A percentile compares a stretch with the other conserved stretches of the same genome.
Evolutionary conservation across 2,797 vertebrate species (phyloP).

Genomic region (Lates japonicus): DNA sequence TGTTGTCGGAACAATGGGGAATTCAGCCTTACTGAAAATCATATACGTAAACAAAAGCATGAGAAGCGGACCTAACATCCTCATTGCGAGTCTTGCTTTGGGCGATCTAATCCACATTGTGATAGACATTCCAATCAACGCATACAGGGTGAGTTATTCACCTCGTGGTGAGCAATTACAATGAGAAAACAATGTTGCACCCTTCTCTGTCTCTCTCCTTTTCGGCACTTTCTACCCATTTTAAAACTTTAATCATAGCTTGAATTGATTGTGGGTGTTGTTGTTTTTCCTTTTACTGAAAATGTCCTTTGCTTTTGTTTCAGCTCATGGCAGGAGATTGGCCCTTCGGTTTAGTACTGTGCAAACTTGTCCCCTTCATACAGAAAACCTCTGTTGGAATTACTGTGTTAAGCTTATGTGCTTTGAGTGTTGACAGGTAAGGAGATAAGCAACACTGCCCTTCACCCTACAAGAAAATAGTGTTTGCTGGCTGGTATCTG

Average conservation of each 20-base stretch:
- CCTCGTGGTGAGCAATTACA: constrained; percentile 33
- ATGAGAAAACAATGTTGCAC: constrained; percentile 29
- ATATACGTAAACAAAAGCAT: constrained; percentile 95
- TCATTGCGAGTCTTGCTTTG: constrained; percentile 93
- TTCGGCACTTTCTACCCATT: constrained; percentile 33
- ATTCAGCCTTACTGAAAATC: constrained; percentile 90
- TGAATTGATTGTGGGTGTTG: constrained; percentile 41
- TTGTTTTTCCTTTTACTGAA: constrained; percentile 22
- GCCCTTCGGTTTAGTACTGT: constrained; percentile 93
- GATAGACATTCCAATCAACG: constrained; percentile 93
- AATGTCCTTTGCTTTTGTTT: constrained; percentile 56
- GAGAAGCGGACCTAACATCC: constrained; percentile 93
- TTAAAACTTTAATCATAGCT: constrained; percentile 45
- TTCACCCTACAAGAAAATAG: constrained; percentile 46
- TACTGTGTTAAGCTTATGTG: constrained; percentile 94
- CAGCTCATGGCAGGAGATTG: constrained; percentile 93
- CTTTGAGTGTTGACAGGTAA: constrained; percentile 95
- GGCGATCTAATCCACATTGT: constrained; percentile 93
- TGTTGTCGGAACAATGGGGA: constrained; percentile 92
- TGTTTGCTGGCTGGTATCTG: constrained; percentile 54
- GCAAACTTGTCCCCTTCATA: constrained; percentile 95
- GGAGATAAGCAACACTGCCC: constrained; percentile 59
- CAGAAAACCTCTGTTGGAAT: constrained; percentile 96
- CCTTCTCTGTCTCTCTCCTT: constrained; percentile 1
- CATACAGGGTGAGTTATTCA: constrained; percentile 91